Evolutionary conservation across 2,888 invertebrate species (phyloP).

Genomic region (Prostheceraeus crozeri): DNA sequence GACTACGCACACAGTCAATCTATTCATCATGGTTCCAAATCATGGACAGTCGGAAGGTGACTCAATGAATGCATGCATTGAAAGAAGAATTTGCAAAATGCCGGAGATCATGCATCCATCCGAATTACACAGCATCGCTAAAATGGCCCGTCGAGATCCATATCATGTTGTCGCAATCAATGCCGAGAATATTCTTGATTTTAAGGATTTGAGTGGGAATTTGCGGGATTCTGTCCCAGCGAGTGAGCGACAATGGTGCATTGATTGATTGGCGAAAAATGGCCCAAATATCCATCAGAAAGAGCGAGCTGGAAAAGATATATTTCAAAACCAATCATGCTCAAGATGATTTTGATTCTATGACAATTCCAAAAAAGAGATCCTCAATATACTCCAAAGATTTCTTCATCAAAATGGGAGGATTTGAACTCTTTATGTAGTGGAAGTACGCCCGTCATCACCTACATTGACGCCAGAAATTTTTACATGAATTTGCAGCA

Average conservation of each 20-base stretch:
- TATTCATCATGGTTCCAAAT: background rate
- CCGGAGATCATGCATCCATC: no score
- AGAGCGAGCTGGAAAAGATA: conserved; percentile 7
- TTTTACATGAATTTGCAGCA: no score
- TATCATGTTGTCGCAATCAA: background rate
- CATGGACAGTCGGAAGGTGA: conserved; percentile 5
- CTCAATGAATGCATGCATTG: conserved; percentile 4
- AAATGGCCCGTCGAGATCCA: background rate
- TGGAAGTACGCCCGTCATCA: no score
- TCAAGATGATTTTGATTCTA: background rate
- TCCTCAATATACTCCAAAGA: no score
- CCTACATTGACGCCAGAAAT: no score
- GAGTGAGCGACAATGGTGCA: background rate
- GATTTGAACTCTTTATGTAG: no score
- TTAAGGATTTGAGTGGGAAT: background rate
- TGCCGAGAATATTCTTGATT: conserved; percentile 6
- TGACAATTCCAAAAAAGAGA: no score
- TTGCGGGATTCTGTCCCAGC: conserved; percentile 4
- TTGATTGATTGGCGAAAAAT: conserved; percentile 4
- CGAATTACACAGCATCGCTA: background rate
- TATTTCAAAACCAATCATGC: conserved; percentile 12
- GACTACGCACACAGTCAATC: background rate
- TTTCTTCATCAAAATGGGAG: no score
- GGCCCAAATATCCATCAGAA: background rate
- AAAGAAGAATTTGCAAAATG: no score